Conservation (phyloP, 2,888 invertebrate genomes). For the Cryptocephalus moraei region DNA sequence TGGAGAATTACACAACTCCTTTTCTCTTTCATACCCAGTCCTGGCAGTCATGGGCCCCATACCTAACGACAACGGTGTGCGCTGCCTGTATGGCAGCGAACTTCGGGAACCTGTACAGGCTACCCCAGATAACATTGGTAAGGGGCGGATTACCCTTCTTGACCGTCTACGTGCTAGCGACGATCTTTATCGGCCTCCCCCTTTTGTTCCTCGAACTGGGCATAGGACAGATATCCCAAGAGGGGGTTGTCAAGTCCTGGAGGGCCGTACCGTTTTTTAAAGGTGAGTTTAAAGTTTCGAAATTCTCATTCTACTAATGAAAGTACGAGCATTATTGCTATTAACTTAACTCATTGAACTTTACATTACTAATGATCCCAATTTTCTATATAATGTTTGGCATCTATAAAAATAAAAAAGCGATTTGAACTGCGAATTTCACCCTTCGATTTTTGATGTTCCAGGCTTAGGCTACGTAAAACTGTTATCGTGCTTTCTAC, state of each 20-base stretch:
- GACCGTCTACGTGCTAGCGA: conserved; percentile 41
- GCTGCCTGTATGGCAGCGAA: conserved; percentile 47
- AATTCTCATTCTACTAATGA: too few relatives aligned
- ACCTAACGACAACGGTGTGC: conserved; percentile 39
- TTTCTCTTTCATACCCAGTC: conserved; percentile 26
- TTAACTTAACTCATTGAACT: too few relatives aligned
- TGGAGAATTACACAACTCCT: too few relatives aligned
- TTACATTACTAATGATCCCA: too few relatives aligned
- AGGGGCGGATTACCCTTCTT: conserved; percentile 51
- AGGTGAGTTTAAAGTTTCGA: too few relatives aligned
- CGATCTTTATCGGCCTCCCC: conserved; percentile 45
- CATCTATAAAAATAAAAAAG: too few relatives aligned
- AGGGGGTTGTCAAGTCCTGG: conserved; percentile 55
- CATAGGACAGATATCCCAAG: conserved; percentile 54
- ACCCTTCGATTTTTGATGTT: conserved; percentile 19
- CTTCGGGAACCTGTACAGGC: conserved; percentile 48
- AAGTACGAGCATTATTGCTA: too few relatives aligned
- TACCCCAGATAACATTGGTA: conserved; percentile 46
- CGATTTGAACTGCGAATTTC: too few relatives aligned
- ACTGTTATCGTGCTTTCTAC: conserved; percentile 44
- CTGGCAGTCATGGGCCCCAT: conserved; percentile 34
- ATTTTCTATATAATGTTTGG: too few relatives aligned
- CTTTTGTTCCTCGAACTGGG: conserved; percentile 51
- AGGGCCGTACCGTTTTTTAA: conserved; percentile 54
- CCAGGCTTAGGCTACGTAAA: conserved; percentile 54